Percentiles rank a stretch among this genome's conserved stretches.
These are phyloP conservation scores for Phymatocera aterrima DNA, from an alignment of 2,888 invertebrate genomes.

Conservation along the genomic window DNA sequence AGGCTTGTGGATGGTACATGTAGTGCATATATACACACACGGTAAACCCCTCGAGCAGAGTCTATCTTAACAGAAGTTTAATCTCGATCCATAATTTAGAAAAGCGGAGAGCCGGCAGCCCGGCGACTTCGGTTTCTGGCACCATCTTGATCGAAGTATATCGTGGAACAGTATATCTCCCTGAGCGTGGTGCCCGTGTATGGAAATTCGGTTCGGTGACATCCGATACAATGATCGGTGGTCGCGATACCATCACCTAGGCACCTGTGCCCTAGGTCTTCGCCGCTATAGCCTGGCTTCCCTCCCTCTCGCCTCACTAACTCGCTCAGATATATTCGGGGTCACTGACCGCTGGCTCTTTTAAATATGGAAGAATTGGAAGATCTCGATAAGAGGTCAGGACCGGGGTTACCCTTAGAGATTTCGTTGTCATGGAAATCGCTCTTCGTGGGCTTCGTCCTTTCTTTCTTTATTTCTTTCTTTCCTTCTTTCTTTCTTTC, in stretches of 20 bases:
- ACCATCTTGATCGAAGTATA: slow-evolving; percentile 45
- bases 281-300: slow-evolving; percentile 49
- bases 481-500: neutral
- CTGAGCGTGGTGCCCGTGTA: slow-evolving; percentile 59
- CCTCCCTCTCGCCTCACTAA: slow-evolving; percentile 4
- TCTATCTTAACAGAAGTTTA: slow-evolving; percentile 39
- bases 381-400: slow-evolving; percentile 70
- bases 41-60: slow-evolving; percentile 6
- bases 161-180: slow-evolving; percentile 44
- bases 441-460: slow-evolving; percentile 48
- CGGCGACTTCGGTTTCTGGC: slow-evolving; percentile 43
- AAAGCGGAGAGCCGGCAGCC: slow-evolving; percentile 40
- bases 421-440: slow-evolving; percentile 73
- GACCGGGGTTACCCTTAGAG: slow-evolving; percentile 64
- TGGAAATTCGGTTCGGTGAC: slow-evolving; percentile 71
- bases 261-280: slow-evolving; percentile 72
- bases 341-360: slow-evolving; percentile 53
- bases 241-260: slow-evolving; percentile 68
- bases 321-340: slow-evolving; percentile 31
- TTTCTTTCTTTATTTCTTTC: neutral
- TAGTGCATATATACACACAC: neutral
- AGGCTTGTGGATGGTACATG: neutral
- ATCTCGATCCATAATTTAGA: slow-evolving; percentile 46
- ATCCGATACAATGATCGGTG: slow-evolving; percentile 71
- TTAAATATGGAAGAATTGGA: slow-evolving; percentile 73